Base-by-base conservation (phyloP, 2,797 vertebrate species). In the Odontamblyopus rebecca region DNA sequence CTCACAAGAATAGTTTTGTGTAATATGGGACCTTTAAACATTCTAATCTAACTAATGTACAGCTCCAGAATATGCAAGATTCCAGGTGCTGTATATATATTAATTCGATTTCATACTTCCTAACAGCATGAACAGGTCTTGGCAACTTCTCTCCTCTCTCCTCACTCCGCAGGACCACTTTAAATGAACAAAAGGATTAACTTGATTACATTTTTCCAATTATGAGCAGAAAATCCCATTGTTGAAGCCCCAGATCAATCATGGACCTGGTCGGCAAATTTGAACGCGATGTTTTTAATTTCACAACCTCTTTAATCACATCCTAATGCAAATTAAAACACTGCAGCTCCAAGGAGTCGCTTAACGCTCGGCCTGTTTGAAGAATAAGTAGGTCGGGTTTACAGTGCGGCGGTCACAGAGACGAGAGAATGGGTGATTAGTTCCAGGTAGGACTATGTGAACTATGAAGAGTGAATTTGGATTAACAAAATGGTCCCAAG, bases 191-290 rank as follows among this genome's bases (percentile, higher is more conserved):
- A 82, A 88, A 56, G 74, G 85, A 86, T 89, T 83, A 90, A 86
- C 82, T 82, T 88, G 86, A 89, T 90, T 83, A 79, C 64, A 78
- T 85, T 86, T 89, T 89, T 81, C 80, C 81, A 90, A 89, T 89
- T 88, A 89, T 83, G 67, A 82, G 26, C 72, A 83, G 81, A 76
- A 87, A 89, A 91, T 85, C 85, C 86, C 69, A 79, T 75, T 89
- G 82, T 85, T 84, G 68, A 73, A 68, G 74, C 29, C 15, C 27
- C 51, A 86, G 79, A 90, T 90, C 84, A 88, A 86, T 89, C 81
- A 72, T 82, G 32, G 29, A 32, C 44, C 53, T 38, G n/a, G 19
- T 66, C 18, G 32, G 62, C 53, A 72, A 59, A 80, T 77, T 86
- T 86, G 82, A 78, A 90, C 74, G 89, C 80, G 2, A 74, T 78